Evolutionary conservation across 2,888 invertebrate species (phyloP).

Genomic region (Philaethria dido): DNA sequence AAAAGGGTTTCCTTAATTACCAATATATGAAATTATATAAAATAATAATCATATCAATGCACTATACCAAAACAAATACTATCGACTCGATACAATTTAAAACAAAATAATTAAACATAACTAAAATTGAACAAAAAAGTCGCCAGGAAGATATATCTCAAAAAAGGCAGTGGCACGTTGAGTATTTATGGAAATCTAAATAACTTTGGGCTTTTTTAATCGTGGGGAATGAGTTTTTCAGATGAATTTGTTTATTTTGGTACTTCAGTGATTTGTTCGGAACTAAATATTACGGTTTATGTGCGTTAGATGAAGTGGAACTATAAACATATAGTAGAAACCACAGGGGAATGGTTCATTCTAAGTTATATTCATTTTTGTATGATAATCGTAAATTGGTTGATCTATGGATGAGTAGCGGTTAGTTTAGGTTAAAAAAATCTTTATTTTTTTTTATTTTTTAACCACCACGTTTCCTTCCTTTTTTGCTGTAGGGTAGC

Average conservation of each 20-base stretch:
- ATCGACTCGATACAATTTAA: slow-evolving; percentile 28
- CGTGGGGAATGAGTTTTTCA: slow-evolving; percentile 74
- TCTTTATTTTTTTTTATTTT: neutral
- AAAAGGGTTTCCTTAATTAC: no score
- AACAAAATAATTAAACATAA: slow-evolving; percentile 35
- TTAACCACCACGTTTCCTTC: no score
- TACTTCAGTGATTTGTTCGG: slow-evolving; percentile 75
- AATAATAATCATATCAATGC: no score
- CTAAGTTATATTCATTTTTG: slow-evolving; percentile 34
- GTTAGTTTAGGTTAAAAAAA: neutral
- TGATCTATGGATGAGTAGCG: neutral
- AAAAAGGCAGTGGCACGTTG: slow-evolving; percentile 60
- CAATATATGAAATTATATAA: no score
- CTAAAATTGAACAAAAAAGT: slow-evolving; percentile 56
- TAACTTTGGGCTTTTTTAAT: slow-evolving; percentile 77
- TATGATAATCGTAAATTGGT: slow-evolving; percentile 29
- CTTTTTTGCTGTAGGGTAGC: no score
- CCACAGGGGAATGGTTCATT: slow-evolving; percentile 54
- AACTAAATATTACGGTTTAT: slow-evolving; percentile 63
- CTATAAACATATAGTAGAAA: slow-evolving; percentile 49
- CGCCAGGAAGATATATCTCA: slow-evolving; percentile 79
- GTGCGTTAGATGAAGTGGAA: slow-evolving; percentile 62
- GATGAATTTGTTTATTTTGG: slow-evolving; percentile 75
- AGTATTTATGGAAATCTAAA: slow-evolving; percentile 83
- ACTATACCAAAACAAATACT: slow-evolving; percentile 22